Evolutionary conservation across 2,797 vertebrate species (phyloP), one percentile per base, ranked within the genome.

Genomic region (Microchirus variegatus): DNA sequence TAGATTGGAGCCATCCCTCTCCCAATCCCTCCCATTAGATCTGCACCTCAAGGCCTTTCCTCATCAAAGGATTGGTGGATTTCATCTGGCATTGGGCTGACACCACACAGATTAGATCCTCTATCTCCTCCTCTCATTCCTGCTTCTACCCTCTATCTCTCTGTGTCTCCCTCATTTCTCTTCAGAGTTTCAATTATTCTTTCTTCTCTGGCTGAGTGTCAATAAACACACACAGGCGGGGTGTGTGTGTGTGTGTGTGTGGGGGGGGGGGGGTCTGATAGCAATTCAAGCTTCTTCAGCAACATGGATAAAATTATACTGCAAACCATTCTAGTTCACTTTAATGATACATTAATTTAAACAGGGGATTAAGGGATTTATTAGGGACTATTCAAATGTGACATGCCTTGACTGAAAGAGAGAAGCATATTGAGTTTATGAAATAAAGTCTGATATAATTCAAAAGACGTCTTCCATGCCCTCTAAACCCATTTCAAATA

Each of bases 271-370:
- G 40, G 40, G 14, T 74, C 62, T 67, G 66, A 75, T 64, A 54
- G 57, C 36, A 26, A 42, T 35, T 37, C 43, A 9, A 43, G 52
- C 53, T 75, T 45, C 57, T 70, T 50, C n/a, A 59, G 53, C 60
- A 73, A 66, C 80, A 72, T 53, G 73, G 63, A 79, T 63, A 70
- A 75, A 78, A 81, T 72, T 44, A 70, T 67, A 57, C 59, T 38
- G 60, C 62, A 75, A 86, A 71, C 74, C 45, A 22, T 77, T 78
- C 65, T 78, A 80, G 84, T 84, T 81, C 72, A 83, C 83, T 78
- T 83, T 86, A 89, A 87, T 77, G 80, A 84, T 62, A 82, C 78
- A 85, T 86, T 83, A 84, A 88, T 70, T 86, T 78, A 77, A 86
- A 80, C 78, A 83, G 70, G 67, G 67, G 13, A 83, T 85, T 80